A percentile compares a stretch with the other conserved stretches of the same genome.
Conservation (phyloP, 2,888 invertebrate genomes). For the Caenorhabditis sinica region DNA sequence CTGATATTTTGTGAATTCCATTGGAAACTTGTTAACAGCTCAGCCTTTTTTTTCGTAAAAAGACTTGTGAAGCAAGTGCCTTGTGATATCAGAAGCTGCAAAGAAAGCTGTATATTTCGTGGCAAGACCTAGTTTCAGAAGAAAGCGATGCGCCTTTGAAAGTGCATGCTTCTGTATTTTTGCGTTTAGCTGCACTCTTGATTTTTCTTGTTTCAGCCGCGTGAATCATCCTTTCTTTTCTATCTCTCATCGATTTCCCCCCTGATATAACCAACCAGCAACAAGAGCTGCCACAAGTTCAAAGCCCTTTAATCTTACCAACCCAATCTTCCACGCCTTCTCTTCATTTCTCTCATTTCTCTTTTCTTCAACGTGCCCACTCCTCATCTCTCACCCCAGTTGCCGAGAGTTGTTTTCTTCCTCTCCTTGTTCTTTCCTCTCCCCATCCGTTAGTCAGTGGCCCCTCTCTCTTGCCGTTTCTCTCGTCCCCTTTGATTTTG, state of each 20-base stretch:
- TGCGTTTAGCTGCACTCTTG: no score
- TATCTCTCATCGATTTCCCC: no score
- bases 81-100: no score
- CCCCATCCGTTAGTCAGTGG: slow-evolving; percentile 2
- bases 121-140: no score
- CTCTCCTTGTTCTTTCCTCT: background rate
- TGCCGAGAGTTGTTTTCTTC: slow-evolving; percentile 48
- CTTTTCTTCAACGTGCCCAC: background rate
- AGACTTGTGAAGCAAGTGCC: no score
- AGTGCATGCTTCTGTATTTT: no score
- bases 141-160: no score
- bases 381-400: background rate
- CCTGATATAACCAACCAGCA: background rate
- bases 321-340: slow-evolving; percentile 12
- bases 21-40: no score
- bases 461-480: slow-evolving; percentile 2
- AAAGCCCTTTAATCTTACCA: slow-evolving; percentile 13
- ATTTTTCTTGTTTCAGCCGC: no score
- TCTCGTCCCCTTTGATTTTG: slow-evolving; percentile 25
- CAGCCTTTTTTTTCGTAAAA: no score
- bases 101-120: no score
- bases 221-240: no score
- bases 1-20: background rate
- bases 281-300: background rate
- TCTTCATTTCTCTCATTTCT: background rate